These are phyloP conservation scores for Callitettix versicolor DNA, from an alignment of 1,140 invertebrate genomes.

Conservation along the genomic window DNA sequence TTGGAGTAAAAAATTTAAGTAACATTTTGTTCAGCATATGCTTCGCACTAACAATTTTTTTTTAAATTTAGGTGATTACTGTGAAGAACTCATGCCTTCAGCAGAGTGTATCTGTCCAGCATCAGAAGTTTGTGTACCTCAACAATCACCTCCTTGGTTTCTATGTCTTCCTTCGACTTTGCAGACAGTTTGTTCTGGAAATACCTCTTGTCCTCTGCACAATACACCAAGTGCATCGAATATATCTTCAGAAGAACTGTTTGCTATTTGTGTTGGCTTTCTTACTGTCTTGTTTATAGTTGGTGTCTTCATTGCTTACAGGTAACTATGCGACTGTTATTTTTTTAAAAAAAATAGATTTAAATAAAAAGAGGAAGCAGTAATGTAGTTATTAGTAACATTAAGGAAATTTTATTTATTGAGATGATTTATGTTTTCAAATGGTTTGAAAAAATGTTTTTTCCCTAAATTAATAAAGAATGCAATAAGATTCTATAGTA, in stretches of 20 bases:
- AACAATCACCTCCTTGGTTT: slow-evolving; percentile 54
- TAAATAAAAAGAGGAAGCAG: too few species aligned
- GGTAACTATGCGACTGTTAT: too few species aligned
- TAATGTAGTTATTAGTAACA: too few species aligned
- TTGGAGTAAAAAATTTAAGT: too few species aligned
- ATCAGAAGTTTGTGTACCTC: slow-evolving; percentile 51
- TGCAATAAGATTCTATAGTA: too few species aligned
- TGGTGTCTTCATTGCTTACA: slow-evolving; percentile 36
- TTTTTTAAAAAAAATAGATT: too few species aligned
- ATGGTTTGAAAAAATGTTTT: too few species aligned
- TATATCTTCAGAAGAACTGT: slow-evolving; percentile 50
- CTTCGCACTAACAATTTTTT: too few species aligned
- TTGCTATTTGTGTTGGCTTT: slow-evolving; percentile 46
- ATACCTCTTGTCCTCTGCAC: slow-evolving; percentile 25
- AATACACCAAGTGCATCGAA: slow-evolving; percentile 50
- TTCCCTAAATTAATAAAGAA: too few species aligned
- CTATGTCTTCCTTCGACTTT: slow-evolving; percentile 14
- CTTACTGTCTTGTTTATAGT: slow-evolving; percentile 46
- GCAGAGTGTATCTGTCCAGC: slow-evolving; percentile 24
- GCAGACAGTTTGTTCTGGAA: slow-evolving; percentile 19
- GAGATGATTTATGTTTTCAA: too few species aligned
- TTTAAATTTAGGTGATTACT: slow-evolving; percentile 20
- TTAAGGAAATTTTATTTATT: too few species aligned
- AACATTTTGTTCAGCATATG: too few species aligned
- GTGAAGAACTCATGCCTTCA: slow-evolving; percentile 24